Conservation (phyloP, 2,888 invertebrate genomes). For the Lepidocyrtinus sp. region DNA sequence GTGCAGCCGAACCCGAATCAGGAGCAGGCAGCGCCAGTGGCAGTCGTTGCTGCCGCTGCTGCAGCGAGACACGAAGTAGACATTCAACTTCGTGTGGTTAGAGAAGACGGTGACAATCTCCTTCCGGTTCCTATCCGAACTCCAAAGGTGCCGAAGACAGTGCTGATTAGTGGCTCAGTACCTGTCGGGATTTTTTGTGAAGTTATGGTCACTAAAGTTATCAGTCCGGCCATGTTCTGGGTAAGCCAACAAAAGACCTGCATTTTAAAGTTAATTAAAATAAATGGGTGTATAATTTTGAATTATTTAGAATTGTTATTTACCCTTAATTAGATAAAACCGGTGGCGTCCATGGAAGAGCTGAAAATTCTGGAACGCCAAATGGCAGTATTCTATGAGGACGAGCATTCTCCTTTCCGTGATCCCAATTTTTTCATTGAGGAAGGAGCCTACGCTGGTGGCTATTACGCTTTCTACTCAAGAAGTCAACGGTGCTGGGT, state of each 20-base stretch:
- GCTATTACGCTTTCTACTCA: constrained; percentile 52
- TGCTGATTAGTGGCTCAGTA: constrained; percentile 44
- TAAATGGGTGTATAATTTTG: no score
- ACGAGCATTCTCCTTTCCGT: constrained; percentile 47
- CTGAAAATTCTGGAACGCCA: constrained; percentile 37
- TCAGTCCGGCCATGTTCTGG: constrained; percentile 47
- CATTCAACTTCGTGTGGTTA: constrained; percentile 45
- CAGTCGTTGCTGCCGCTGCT: background rate
- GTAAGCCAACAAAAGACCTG: constrained; percentile 3
- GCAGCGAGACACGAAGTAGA: constrained; percentile 19
- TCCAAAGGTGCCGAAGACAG: constrained; percentile 51
- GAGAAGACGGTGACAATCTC: constrained; percentile 47
- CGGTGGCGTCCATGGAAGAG: constrained; percentile 36
- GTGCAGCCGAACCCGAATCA: background rate
- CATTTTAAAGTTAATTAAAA: background rate
- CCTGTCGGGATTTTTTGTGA: constrained; percentile 48
- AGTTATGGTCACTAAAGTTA: constrained; percentile 47
- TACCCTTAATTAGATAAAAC: no score
- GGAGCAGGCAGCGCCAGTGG: background rate
- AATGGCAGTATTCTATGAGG: constrained; percentile 57
- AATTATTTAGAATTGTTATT: no score
- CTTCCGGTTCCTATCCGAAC: constrained; percentile 40
- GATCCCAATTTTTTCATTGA: constrained; percentile 53
- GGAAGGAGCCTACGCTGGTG: constrained; percentile 45
- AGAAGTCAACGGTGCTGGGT: constrained; percentile 55